phyloP scores from a whole-genome alignment of 1,140 invertebrate genomes.

The Leptopilina boulardi region DNA sequence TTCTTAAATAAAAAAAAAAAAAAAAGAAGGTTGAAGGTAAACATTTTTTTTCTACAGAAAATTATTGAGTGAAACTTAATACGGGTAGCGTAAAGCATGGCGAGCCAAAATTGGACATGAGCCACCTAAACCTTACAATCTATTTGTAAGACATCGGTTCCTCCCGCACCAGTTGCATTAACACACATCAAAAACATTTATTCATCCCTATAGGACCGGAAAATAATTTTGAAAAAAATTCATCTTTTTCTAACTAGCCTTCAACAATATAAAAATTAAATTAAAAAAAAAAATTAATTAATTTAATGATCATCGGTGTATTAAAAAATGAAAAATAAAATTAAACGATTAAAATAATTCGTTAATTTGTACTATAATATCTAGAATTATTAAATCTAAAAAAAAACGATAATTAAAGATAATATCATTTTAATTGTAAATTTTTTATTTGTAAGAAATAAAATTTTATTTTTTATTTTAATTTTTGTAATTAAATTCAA shows the following conservation, averaged over 20 bases:
- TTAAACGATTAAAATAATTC: no score
- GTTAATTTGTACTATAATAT: no score
- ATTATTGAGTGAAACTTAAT: slow-evolving; percentile 76
- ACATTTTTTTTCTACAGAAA: slow-evolving; percentile 66
- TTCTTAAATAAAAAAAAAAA: slow-evolving; percentile 38
- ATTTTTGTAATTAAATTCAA: no score
- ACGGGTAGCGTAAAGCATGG: slow-evolving; percentile 70
- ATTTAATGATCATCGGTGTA: no score
- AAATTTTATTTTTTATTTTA: no score
- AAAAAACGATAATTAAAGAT: no score
- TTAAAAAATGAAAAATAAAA: no score
- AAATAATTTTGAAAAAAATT: neutral
- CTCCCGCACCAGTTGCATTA: slow-evolving; percentile 67
- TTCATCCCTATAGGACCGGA: slow-evolving; percentile 28
- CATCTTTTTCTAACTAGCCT: neutral
- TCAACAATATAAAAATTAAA: neutral
- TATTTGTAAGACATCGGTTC: slow-evolving; percentile 77
- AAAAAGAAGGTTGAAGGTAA: slow-evolving; percentile 48
- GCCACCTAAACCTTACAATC: slow-evolving; percentile 74
- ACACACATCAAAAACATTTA: slow-evolving; percentile 70
- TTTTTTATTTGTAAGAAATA: no score
- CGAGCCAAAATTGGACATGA: slow-evolving; percentile 76
- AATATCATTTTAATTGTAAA: no score
- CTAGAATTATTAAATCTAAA: no score
- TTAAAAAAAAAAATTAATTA: neutral